These are phyloP conservation scores for Sciurus niger DNA, from an alignment of 2,113 vertebrate genomes.

Conservation along the genomic window DNA sequence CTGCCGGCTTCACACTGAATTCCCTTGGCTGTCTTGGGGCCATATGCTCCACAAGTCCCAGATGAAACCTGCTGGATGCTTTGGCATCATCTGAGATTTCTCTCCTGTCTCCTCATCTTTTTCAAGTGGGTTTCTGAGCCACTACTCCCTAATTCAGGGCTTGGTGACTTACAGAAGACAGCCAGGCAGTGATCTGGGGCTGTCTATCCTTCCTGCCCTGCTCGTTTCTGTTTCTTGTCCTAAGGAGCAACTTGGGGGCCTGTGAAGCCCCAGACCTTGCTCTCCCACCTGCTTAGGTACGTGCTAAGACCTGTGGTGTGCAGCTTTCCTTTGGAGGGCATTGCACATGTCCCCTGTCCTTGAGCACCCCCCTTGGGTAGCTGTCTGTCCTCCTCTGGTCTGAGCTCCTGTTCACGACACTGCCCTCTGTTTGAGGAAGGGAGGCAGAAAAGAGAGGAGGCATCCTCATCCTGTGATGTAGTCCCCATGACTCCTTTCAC, in stretches of 20 bases:
- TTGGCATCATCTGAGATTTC: neutral
- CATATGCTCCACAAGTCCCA: too few relatives aligned
- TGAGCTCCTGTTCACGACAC: neutral
- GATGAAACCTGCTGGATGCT: neutral
- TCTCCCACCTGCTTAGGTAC: neutral
- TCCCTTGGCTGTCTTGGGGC: accelerated
- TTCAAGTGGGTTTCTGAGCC: neutral
- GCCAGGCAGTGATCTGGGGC: neutral
- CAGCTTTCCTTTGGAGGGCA: neutral
- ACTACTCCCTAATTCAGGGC: neutral
- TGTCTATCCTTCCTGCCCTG: neutral
- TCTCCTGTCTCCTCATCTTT: neutral
- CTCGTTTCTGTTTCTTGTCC: neutral
- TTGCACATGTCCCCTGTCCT: too few relatives aligned
- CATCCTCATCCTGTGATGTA: neutral
- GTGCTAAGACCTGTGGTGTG: neutral
- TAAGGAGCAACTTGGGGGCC: neutral
- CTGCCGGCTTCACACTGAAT: neutral
- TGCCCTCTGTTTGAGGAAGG: neutral
- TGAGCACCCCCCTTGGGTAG: neutral
- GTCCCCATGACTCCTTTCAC: too few relatives aligned
- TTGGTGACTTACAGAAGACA: neutral
- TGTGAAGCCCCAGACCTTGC: neutral
- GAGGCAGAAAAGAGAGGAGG: neutral
- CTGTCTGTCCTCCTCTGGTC: neutral